These are phyloP conservation scores for Ephydatia muelleri DNA, from an alignment of 37 sponge, comb jelly and placozoan genomes.

Conservation along the genomic window DNA sequence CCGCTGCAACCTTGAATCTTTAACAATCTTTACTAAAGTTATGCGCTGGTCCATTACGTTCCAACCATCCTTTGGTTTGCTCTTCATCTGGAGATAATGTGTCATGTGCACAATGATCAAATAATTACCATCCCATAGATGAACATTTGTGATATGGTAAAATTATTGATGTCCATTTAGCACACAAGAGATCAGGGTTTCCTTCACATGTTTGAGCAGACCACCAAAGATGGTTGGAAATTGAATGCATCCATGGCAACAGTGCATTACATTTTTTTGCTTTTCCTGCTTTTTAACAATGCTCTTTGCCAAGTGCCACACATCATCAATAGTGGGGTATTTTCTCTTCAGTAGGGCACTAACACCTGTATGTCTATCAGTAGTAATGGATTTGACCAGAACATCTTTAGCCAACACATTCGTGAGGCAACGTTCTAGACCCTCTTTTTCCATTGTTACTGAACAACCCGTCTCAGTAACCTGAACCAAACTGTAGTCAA, in stretches of 20 bases:
- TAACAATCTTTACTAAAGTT: background rate
- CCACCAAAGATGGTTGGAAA: background rate
- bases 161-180: slow-evolving; percentile 33
- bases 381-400: slow-evolving; percentile 7
- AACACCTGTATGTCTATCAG: slow-evolving; percentile 28
- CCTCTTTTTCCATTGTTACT: slow-evolving; percentile 40
- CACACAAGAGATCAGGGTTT: slow-evolving; percentile 19
- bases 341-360: slow-evolving; percentile 8
- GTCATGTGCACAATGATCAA: background rate
- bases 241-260: background rate
- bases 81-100: background rate
- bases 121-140: slow-evolving; percentile 5
- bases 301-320: slow-evolving; percentile 43
- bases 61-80: background rate
- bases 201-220: slow-evolving; percentile 3
- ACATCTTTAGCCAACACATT: slow-evolving; percentile 8
- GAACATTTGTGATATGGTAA: slow-evolving; percentile 12
- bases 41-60: background rate
- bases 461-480: slow-evolving; percentile 34
- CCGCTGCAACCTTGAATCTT: background rate
- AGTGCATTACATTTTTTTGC: slow-evolving; percentile 9
- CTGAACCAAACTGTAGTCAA: slow-evolving; percentile 23
- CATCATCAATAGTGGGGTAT: slow-evolving; percentile 40
- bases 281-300: slow-evolving; percentile 20
- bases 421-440: slow-evolving; percentile 16